Conservation (phyloP, 2,888 invertebrate genomes). For the Ectemnius continuus region DNA sequence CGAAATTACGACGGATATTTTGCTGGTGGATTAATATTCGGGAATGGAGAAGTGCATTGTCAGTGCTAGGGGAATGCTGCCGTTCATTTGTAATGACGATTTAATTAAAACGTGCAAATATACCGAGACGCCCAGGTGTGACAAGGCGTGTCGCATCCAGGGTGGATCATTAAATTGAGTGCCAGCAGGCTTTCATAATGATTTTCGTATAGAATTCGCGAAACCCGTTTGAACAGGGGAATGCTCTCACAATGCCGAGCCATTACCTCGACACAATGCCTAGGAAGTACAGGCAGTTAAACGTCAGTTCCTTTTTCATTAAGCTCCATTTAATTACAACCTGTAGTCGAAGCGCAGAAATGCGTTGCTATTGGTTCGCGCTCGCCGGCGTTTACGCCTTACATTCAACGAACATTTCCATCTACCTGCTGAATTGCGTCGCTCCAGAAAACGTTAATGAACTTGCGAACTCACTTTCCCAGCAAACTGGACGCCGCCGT, state of each 20-base stretch:
- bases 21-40: too few relatives aligned
- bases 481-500: too few relatives aligned
- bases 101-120: too few relatives aligned
- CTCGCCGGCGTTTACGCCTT: too few relatives aligned
- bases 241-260: conserved; percentile 27
- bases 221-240: not conserved
- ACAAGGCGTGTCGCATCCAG: conserved; percentile 17
- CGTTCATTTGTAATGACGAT: too few relatives aligned
- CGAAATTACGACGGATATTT: too few relatives aligned
- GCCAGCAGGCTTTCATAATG: conserved; percentile 11
- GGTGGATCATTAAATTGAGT: conserved; percentile 28
- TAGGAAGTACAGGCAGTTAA: conserved; percentile 48
- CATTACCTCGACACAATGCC: conserved; percentile 43
- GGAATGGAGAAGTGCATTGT: too few relatives aligned
- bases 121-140: not conserved
- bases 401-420: too few relatives aligned
- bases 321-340: conserved; percentile 39
- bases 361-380: not conserved
- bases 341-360: not conserved
- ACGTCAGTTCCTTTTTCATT: conserved; percentile 24
- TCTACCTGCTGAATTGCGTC: too few relatives aligned
- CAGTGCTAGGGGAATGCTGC: too few relatives aligned
- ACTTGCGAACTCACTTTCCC: conserved; percentile 14
- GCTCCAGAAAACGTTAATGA: conserved; percentile 18
- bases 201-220: conserved; percentile 1